These are phyloP conservation scores for Macaria liturata DNA, from an alignment of 2,888 invertebrate genomes.

Conservation along the genomic window DNA sequence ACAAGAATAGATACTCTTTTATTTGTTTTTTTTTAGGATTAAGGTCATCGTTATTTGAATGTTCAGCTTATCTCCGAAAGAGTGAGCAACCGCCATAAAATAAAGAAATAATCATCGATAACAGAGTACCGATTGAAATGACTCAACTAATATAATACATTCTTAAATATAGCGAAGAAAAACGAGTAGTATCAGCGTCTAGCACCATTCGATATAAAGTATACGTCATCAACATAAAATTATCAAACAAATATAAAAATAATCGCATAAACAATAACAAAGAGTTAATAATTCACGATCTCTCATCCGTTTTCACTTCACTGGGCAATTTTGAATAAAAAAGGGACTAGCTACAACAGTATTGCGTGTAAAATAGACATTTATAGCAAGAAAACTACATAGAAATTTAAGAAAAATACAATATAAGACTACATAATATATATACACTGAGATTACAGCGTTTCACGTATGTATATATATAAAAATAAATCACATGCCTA, in stretches of 20 bases:
- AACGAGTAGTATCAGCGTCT: conserved; percentile 69
- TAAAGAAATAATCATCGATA: too few species aligned
- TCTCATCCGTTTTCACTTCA: conserved; percentile 49
- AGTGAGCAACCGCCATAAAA: too few species aligned
- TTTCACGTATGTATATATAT: conserved; percentile 57
- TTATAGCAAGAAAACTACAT: conserved; percentile 58
- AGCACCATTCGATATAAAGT: conserved; percentile 81
- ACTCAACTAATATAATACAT: conserved; percentile 50
- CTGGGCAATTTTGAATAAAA: conserved; percentile 70
- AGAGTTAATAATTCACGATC: conserved; percentile 47
- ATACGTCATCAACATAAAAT: conserved; percentile 76
- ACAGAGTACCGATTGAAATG: conserved; percentile 5
- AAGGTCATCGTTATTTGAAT: too few species aligned
- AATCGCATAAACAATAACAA: conserved; percentile 60
- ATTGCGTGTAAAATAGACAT: conserved; percentile 70
- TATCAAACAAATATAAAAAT: conserved; percentile 66
- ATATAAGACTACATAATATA: conserved; percentile 62
- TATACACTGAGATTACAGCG: conserved; percentile 72
- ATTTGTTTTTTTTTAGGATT: too few species aligned
- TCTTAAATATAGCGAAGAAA: conserved; percentile 65
- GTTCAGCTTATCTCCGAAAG: too few species aligned
- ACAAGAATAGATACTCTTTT: too few species aligned
- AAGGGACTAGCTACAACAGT: conserved; percentile 70
- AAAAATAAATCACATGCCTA: conserved; percentile 74
- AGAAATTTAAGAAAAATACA: conserved; percentile 54